phyloP scores from a whole-genome alignment of 2,888 invertebrate species.

The Aphrophora alni region DNA sequence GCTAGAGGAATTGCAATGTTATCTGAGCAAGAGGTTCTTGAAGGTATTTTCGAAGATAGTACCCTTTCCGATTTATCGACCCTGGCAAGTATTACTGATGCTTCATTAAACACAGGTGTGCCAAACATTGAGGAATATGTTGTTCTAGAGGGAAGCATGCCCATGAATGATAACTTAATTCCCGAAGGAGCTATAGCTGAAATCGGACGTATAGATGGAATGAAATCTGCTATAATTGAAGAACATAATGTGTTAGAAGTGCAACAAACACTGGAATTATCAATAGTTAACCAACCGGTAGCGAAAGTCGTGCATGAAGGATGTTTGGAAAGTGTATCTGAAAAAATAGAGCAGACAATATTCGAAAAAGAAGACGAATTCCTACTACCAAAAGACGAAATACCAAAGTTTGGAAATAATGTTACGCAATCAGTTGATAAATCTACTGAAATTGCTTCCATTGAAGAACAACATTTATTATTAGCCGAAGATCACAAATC shows the following conservation, averaged over 20 bases:
- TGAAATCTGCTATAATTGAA: background rate
- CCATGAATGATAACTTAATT: background rate
- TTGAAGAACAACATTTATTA: too few relatives aligned
- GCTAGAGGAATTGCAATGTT: slow-evolving; percentile 52
- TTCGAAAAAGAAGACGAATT: background rate
- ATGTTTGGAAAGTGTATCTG: background rate
- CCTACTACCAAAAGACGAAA: too few relatives aligned
- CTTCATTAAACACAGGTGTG: background rate
- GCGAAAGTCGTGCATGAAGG: background rate
- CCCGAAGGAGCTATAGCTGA: background rate
- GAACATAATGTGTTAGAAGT: background rate
- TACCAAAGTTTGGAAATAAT: too few relatives aligned
- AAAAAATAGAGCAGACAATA: background rate
- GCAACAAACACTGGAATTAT: background rate
- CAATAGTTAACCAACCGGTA: too few relatives aligned
- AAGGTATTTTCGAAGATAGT: slow-evolving; percentile 23
- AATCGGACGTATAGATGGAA: background rate
- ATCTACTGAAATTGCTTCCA: too few relatives aligned
- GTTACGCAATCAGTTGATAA: too few relatives aligned
- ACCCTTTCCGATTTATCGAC: slow-evolving; percentile 40
- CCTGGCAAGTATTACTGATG: slow-evolving; percentile 38
- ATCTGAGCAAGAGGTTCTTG: slow-evolving; percentile 33
- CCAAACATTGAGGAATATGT: background rate
- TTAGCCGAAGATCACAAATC: too few relatives aligned
- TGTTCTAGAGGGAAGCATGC: background rate